A percentile compares a stretch with the other conserved stretches of the same genome.
phyloP scores from a whole-genome alignment of 2,888 invertebrate genomes.

The Drosophila peninsularis region DNA sequence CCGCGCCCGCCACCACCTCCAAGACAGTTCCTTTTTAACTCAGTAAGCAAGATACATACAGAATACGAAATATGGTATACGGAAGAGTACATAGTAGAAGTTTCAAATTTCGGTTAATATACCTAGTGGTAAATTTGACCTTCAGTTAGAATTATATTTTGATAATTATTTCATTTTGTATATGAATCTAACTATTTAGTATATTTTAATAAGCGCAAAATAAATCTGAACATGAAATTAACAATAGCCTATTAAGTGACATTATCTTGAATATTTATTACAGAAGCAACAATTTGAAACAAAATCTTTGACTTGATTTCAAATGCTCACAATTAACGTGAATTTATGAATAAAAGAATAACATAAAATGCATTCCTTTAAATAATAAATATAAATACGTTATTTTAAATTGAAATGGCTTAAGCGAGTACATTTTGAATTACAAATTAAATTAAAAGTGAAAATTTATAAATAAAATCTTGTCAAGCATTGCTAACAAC shows the following conservation, averaged over 20 bases:
- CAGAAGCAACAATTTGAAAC: background rate
- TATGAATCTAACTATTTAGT: no score
- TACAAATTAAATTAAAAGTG: no score
- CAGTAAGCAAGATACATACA: slow-evolving; percentile 20
- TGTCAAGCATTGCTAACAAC: no score
- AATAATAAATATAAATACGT: background rate
- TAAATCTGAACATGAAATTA: no score
- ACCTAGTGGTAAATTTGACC: slow-evolving; percentile 12
- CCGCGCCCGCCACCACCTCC: background rate
- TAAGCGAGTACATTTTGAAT: background rate
- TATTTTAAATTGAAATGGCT: background rate
- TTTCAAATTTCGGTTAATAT: slow-evolving; percentile 3
- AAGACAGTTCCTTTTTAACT: background rate
- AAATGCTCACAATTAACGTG: background rate
- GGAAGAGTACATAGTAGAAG: slow-evolving; percentile 9
- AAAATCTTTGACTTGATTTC: background rate
- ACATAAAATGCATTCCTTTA: no score
- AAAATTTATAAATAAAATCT: no score
- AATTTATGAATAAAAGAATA: background rate
- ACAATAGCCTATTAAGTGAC: no score
- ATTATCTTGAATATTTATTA: background rate
- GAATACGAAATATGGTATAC: slow-evolving; percentile 1
- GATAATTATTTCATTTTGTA: background rate
- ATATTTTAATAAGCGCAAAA: no score
- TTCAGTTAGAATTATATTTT: background rate